Evolutionary conservation across 2,797 vertebrate genomes (phyloP), one percentile per base, ranked within the genome.

Genomic region (Spinibarbus caldwelli): DNA sequence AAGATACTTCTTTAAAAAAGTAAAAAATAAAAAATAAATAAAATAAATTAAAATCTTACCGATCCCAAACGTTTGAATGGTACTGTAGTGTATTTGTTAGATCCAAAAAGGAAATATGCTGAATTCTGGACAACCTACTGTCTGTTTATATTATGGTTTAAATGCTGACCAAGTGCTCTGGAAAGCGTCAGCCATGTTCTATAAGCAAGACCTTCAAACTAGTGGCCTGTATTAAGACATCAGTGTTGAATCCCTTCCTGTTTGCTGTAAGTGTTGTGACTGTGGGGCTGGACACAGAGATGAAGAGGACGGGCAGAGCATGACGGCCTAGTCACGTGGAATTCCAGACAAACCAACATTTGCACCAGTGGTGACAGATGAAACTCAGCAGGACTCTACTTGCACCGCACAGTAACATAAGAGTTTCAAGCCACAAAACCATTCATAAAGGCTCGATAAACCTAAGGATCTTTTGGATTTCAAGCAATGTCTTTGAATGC

Each of bases 321-420:
- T 10, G 73, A 57, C 73, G 38, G 49, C 11, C 49, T 38, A 77
- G 73, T 77, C 73, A 77, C 49, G 21, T 54, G 73, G 73, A 57
- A 34, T n/a, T 34, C 12, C 49, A 54, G 73, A 38, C 31, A 11
- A 57, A 57, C 31, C 52, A 57, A 77, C 34, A 26, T 38, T 77
- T 38, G 34, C 31, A 36, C 5, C 73, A 76, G 85, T 57, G 62
- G 49, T 45, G 71, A 68, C 71, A 85, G 62, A 84, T 71, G 43
- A 83, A 49, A 68, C 64, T 71, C n/a, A 66, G 77, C 75, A 76
- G 70, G 79, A 87, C 34, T 62, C 72, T 62, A 64, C 78, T n/a
- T 2, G 9, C 9, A 49, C 17, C 4, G 0, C 72, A 76, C 47
- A 52, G 17, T 23, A 73, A 73, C 8, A 0, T 11, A 31, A 31